Conservation (phyloP, 2,888 invertebrate genomes). For the Tetheella fluctuosa region DNA sequence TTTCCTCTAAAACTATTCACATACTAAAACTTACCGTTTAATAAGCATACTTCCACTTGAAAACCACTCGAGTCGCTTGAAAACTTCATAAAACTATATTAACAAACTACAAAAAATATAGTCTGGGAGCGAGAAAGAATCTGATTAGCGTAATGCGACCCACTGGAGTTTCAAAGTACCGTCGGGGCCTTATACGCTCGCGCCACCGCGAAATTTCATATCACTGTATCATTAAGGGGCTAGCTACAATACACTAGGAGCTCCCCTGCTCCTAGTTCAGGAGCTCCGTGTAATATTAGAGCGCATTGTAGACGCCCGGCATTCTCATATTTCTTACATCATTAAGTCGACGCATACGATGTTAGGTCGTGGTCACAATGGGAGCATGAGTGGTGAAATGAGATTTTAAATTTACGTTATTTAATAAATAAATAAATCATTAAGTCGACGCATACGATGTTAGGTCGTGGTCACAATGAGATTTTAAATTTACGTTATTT, state of each 20-base stretch:
- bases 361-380: constrained; percentile 10
- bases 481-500: no score
- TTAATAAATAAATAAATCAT: no score
- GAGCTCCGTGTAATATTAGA: constrained; percentile 40
- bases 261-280: constrained; percentile 6
- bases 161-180: constrained; percentile 1
- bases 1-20: not conserved
- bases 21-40: not conserved
- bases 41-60: constrained; percentile 5
- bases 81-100: constrained; percentile 4
- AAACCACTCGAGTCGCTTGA: not conserved
- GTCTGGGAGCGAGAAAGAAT: constrained; percentile 4
- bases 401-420: no score
- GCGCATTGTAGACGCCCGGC: constrained; percentile 48
- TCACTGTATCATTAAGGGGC: constrained; percentile 39
- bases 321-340: constrained; percentile 75
- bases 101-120: constrained; percentile 7
- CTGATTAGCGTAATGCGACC: constrained; percentile 7
- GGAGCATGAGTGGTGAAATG: constrained; percentile 3
- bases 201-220: constrained; percentile 35
- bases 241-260: constrained; percentile 1
- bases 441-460: constrained; percentile 51
- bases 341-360: constrained; percentile 57
- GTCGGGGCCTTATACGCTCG: not conserved
- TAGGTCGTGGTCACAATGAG: constrained; percentile 5